Evolutionary conservation across 1,140 invertebrate species (phyloP), one percentile per base, ranked within the genome.

Genomic region (Dolichoris vasculosae): DNA sequence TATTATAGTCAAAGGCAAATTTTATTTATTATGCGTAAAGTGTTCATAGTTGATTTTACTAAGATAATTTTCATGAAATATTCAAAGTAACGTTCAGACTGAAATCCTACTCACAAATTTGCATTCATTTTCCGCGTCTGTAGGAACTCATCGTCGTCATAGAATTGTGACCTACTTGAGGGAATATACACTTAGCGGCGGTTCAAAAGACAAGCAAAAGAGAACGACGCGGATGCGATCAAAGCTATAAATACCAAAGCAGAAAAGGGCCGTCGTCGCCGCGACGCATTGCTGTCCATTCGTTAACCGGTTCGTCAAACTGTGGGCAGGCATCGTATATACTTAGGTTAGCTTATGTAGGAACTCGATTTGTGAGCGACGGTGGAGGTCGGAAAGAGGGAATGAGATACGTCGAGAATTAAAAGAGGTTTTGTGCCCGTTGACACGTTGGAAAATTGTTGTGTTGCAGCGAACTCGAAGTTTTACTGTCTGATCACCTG

Each of bases 151-250:
- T 78, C 51, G 51, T 64, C 76, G 6, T 48, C 51, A 6, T 8
- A 8, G 48, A 23, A 78, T 64, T 63, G 32, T 67, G 79, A 69
- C 64, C 79, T 71, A 81, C 64, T 81, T 81, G 81, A 7, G 35
- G 3, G 59, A 26, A 43, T 20, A 30, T 13, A 51, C 79, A 17
- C 64, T 63, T 35, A 2, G 0, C 17, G 51, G 38, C 78, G 78
- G 35, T 1, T 46, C 13, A 46, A 73, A 63, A 46, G 59, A 67
- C 23, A 8, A 38, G 43, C 64, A 46, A 67, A 79, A 84, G 75
- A 80, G 43, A 48, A 64, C 77, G 77, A 73, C 46, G 75, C 63
- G 83, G 64, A 51, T 43, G 59, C 76, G 76, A 84, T 84, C 76
- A 35, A 73, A 23, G 64, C 63, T 78, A 84, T 78, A 78, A 84